Percentiles rank a stretch among this genome's conserved stretches.
Evolutionary conservation across 2,797 vertebrate genomes (phyloP).

Genomic region (Cirrhinus mrigala): DNA sequence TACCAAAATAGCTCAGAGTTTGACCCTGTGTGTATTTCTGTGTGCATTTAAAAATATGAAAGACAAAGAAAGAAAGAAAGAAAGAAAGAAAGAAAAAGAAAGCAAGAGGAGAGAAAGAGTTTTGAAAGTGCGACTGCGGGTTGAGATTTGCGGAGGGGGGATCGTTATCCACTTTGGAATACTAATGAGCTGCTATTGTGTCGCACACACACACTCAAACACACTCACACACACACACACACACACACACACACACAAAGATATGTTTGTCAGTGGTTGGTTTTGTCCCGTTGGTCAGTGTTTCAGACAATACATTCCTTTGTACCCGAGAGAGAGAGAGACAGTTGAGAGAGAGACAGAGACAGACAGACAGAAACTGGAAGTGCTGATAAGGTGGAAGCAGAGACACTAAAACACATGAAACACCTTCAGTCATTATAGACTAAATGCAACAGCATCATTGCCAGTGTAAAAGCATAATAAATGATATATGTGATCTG

Average conservation of each 20-base stretch:
- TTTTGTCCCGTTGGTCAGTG: slow-evolving; percentile 80
- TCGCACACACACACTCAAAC: slow-evolving; percentile 65
- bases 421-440: not conserved
- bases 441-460: not conserved
- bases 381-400: slow-evolving; percentile 12
- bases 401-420: not conserved
- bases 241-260: slow-evolving; percentile 42
- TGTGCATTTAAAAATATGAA: not conserved
- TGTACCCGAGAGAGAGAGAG: slow-evolving; percentile 65
- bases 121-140: slow-evolving; percentile 20
- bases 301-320: slow-evolving; percentile 79
- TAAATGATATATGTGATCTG: not conserved
- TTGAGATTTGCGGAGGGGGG: slow-evolving; percentile 49
- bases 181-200: slow-evolving; percentile 78
- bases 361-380: slow-evolving; percentile 51
- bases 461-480: not conserved
- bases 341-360: slow-evolving; percentile 47
- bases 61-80: slow-evolving; percentile 45
- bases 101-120: slow-evolving; percentile 59
- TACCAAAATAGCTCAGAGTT: too few relatives aligned
- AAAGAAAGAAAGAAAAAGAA: slow-evolving; percentile 41
- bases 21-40: not conserved
- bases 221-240: slow-evolving; percentile 49
- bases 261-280: slow-evolving; percentile 77
- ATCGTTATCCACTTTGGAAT: slow-evolving; percentile 76